These are phyloP conservation scores for Phrynosoma blainvillii DNA, from an alignment of 2,113 vertebrate genomes.

Conservation along the genomic window DNA sequence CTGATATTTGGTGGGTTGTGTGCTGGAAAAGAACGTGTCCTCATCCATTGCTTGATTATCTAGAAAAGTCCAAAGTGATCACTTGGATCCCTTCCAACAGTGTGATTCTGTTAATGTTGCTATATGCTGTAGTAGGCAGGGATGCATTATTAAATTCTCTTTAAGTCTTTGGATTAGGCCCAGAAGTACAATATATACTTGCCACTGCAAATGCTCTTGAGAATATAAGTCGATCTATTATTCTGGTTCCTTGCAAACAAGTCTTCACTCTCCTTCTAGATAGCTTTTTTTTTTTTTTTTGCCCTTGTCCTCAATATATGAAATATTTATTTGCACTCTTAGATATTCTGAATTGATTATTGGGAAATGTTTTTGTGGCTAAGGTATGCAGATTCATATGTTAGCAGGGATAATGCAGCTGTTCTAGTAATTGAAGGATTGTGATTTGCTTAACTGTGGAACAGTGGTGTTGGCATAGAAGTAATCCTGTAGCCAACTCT, in stretches of 20 bases:
- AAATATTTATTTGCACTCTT: conserved; percentile 10
- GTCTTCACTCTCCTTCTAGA: not conserved
- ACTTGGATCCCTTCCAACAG: not conserved
- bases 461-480: not conserved
- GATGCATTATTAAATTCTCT: conserved; percentile 22
- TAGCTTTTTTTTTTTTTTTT: not conserved
- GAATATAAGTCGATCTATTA: not conserved
- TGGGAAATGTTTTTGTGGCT: not conserved
- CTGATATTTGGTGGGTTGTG: not conserved
- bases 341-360: conserved; percentile 4
- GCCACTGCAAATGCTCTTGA: not conserved
- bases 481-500: not conserved
- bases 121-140: not conserved
- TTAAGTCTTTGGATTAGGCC: conserved; percentile 4
- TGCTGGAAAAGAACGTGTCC: not conserved
- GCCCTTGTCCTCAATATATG: not conserved
- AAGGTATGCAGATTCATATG: not conserved
- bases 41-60: not conserved
- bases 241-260: conserved; percentile 3
- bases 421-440: not conserved
- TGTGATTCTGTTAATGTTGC: conserved; percentile 13
- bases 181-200: conserved; percentile 8
- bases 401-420: not conserved
- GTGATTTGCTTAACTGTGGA: not conserved
- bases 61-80: not conserved